A percentile compares a stretch with the other conserved stretches of the same genome.
phyloP scores from a whole-genome alignment of 2,797 vertebrate genomes.

The Pangasius larnaudii region DNA sequence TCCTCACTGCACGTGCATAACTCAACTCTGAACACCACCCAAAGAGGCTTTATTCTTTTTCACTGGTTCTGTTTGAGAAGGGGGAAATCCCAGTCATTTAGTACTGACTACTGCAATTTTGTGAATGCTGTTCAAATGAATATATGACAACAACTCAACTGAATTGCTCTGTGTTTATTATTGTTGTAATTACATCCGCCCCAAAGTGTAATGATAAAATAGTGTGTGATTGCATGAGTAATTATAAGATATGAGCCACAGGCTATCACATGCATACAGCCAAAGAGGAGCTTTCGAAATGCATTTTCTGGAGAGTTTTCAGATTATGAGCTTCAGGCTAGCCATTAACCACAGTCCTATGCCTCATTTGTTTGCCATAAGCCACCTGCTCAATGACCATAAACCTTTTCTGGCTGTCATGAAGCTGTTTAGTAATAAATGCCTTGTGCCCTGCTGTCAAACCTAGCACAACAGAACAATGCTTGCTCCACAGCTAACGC shows the following conservation, averaged over 20 bases:
- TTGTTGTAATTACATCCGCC: not conserved
- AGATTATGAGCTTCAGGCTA: constrained; percentile 23
- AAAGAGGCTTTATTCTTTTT: not conserved
- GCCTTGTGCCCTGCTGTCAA: constrained; percentile 17
- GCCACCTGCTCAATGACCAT: constrained; percentile 42
- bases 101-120: constrained; percentile 2
- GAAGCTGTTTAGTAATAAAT: constrained; percentile 32
- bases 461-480: constrained; percentile 7
- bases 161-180: constrained; percentile 10
- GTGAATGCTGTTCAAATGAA: not conserved
- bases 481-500: constrained; percentile 19
- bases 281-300: constrained; percentile 19
- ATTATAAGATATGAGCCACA: constrained; percentile 19
- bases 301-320: constrained; percentile 27
- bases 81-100: not conserved
- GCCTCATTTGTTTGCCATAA: constrained; percentile 41
- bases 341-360: constrained; percentile 31
- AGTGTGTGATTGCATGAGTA: constrained; percentile 34
- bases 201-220: constrained; percentile 2
- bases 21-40: not conserved
- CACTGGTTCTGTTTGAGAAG: not conserved
- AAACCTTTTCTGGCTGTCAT: constrained; percentile 32
- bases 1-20: not conserved
- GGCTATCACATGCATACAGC: not conserved
- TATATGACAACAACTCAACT: not conserved